Evolutionary conservation across 2,888 invertebrate genomes (phyloP).

Genomic region (Blastobasis adustella): DNA sequence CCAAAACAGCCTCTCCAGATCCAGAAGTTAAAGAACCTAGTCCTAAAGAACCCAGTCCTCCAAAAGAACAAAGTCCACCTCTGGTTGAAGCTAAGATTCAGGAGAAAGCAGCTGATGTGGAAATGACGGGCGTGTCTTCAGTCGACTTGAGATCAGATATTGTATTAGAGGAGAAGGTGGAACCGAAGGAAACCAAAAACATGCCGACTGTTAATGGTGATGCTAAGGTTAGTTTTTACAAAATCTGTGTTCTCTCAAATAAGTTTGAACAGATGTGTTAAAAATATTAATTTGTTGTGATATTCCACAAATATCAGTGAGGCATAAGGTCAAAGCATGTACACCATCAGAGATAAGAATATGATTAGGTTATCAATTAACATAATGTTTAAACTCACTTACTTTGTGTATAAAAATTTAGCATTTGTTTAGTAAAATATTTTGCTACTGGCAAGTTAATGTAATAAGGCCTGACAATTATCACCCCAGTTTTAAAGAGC

Average conservation of each 20-base stretch:
- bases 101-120: slow-evolving; percentile 32
- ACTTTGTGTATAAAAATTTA: too few relatives aligned
- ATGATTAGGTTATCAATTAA: too few relatives aligned
- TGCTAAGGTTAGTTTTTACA: slow-evolving; percentile 38
- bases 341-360: too few relatives aligned
- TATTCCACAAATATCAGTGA: too few relatives aligned
- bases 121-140: slow-evolving; percentile 38
- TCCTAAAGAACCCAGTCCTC: slow-evolving; percentile 25
- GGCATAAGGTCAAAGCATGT: too few relatives aligned
- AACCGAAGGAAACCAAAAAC: slow-evolving; percentile 36
- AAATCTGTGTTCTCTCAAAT: neutral
- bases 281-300: too few relatives aligned
- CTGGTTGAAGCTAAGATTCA: slow-evolving; percentile 16
- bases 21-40: slow-evolving; percentile 22
- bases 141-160: slow-evolving; percentile 16
- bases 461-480: too few relatives aligned
- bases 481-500: too few relatives aligned
- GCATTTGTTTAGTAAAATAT: too few relatives aligned
- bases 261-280: too few relatives aligned
- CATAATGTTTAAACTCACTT: too few relatives aligned
- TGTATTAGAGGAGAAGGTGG: slow-evolving; percentile 30
- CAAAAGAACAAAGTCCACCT: slow-evolving; percentile 15
- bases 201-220: slow-evolving; percentile 53
- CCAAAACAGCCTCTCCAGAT: neutral
- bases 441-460: too few relatives aligned